Evolutionary conservation across 2,797 vertebrate genomes (phyloP).

Genomic region (Aulostomus chinensis): DNA sequence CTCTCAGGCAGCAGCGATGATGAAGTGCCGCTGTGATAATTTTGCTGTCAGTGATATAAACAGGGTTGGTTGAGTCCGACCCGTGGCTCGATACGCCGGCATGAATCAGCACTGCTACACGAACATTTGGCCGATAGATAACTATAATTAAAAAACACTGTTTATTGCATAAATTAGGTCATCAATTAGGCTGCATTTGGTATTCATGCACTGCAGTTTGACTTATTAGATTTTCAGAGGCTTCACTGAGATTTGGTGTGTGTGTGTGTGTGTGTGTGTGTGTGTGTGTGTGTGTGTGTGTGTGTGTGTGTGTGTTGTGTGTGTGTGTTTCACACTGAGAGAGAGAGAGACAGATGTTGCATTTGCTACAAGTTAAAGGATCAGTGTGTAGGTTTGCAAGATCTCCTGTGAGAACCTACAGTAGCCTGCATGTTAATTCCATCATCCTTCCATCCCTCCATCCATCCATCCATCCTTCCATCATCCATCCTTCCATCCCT

Average conservation of each 20-base stretch:
- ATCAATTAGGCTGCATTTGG: constrained; percentile 81
- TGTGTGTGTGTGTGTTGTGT: too few relatives aligned
- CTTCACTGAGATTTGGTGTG: constrained; percentile 37
- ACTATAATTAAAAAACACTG: constrained; percentile 74
- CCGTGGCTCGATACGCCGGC: constrained; percentile 47
- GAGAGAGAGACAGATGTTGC: too few relatives aligned
- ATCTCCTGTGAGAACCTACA: too few relatives aligned
- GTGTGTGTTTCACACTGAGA: background rate
- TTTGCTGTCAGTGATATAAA: constrained; percentile 61
- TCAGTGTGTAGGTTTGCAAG: too few relatives aligned
- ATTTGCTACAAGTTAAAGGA: too few relatives aligned
- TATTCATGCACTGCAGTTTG: constrained; percentile 81
- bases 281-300: constrained; percentile 18
- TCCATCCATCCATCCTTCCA: too few relatives aligned
- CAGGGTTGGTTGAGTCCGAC: constrained; percentile 60
- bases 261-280: constrained; percentile 14
- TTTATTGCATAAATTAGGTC: constrained; percentile 81
- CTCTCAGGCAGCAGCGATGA: constrained; percentile 21
- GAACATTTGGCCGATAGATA: constrained; percentile 77
- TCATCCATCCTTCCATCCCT: too few relatives aligned
- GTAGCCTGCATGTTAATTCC: too few relatives aligned
- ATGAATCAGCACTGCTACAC: constrained; percentile 66
- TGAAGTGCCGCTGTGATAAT: constrained; percentile 60
- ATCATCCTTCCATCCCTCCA: too few relatives aligned
- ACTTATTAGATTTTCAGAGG: constrained; percentile 72